Conservation (phyloP, 92 coral and sea anemone genomes). For the Siderastrea siderea region DNA sequence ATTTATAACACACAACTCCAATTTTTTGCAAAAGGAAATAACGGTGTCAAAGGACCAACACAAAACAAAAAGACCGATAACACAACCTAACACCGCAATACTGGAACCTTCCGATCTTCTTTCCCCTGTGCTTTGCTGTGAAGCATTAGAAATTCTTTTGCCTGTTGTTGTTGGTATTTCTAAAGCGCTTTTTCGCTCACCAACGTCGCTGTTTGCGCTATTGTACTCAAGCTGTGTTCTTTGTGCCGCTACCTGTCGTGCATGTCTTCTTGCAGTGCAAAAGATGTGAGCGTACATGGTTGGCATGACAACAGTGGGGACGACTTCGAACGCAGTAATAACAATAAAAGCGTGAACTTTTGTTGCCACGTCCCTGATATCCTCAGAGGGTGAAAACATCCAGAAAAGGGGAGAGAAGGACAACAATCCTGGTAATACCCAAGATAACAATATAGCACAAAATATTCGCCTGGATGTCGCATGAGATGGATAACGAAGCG, state of each 20-base stretch:
- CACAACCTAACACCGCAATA: slow-evolving; percentile 36
- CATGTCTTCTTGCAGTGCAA: slow-evolving; percentile 63
- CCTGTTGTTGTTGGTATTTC: neutral
- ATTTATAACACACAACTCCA: slow-evolving; percentile 17
- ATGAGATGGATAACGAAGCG: slow-evolving; percentile 28
- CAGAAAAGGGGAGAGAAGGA: slow-evolving; percentile 33
- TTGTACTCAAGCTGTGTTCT: slow-evolving; percentile 61
- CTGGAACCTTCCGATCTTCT: slow-evolving; percentile 8
- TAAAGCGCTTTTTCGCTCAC: neutral
- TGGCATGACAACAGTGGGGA: slow-evolving; percentile 65
- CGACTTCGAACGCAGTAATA: slow-evolving; percentile 39
- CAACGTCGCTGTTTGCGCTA: neutral
- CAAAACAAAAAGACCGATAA: slow-evolving; percentile 31
- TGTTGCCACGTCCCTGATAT: slow-evolving; percentile 1
- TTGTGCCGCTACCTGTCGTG: slow-evolving; percentile 49
- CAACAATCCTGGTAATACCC: slow-evolving; percentile 37
- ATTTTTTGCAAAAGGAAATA: slow-evolving; percentile 21
- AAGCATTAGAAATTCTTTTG: neutral
- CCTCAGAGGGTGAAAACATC: slow-evolving; percentile 22
- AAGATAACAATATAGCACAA: slow-evolving; percentile 25
- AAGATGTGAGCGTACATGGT: slow-evolving; percentile 58
- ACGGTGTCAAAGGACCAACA: slow-evolving; percentile 44
- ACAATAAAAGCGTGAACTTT: slow-evolving; percentile 43
- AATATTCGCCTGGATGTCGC: slow-evolving; percentile 3
- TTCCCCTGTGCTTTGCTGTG: slow-evolving; percentile 5